Percentiles rank a stretch among this genome's conserved stretches.
Conservation (phyloP, 2,113 vertebrate species). For the Isichthys henryi region DNA sequence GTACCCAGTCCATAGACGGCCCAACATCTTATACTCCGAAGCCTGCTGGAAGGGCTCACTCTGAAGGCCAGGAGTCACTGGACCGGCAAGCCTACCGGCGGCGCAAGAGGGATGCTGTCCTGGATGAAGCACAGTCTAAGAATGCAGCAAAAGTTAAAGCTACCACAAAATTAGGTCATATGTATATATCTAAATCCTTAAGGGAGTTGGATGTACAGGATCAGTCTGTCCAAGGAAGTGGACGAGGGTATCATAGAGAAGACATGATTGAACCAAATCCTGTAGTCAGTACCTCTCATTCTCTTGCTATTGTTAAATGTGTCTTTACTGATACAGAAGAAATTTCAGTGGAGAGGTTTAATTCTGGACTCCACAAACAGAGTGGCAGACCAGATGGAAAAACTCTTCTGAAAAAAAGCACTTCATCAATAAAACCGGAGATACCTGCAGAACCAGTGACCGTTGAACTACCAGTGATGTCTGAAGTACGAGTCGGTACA, state of each 20-base stretch:
- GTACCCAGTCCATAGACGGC: slow-evolving; percentile 58
- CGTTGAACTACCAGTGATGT: slow-evolving; percentile 28
- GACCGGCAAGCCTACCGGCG: slow-evolving; percentile 70
- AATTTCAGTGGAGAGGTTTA: slow-evolving; percentile 34
- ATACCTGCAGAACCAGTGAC: neutral
- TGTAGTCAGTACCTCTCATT: slow-evolving; percentile 24
- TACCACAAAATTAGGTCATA: slow-evolving; percentile 38
- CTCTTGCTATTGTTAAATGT: slow-evolving; percentile 25
- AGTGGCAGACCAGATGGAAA: neutral
- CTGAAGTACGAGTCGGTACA: slow-evolving; percentile 10
- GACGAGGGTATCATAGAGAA: slow-evolving; percentile 34
- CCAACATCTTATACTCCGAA: slow-evolving; percentile 68
- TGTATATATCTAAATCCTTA: slow-evolving; percentile 42
- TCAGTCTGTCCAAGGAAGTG: slow-evolving; percentile 32
- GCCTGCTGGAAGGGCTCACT: slow-evolving; percentile 36
- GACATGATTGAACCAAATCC: slow-evolving; percentile 32
- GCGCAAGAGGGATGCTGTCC: slow-evolving; percentile 48
- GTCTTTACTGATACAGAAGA: slow-evolving; percentile 20
- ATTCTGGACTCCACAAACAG: slow-evolving; percentile 32
- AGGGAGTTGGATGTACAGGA: slow-evolving; percentile 41
- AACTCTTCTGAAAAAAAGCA: slow-evolving; percentile 17
- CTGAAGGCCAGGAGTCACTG: slow-evolving; percentile 46
- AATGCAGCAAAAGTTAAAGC: slow-evolving; percentile 54
- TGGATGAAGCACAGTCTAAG: slow-evolving; percentile 32
- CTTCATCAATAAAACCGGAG: slow-evolving; percentile 28